Evolutionary conservation across 2,888 invertebrate genomes (phyloP).

Genomic region (Pterostichus niger): DNA sequence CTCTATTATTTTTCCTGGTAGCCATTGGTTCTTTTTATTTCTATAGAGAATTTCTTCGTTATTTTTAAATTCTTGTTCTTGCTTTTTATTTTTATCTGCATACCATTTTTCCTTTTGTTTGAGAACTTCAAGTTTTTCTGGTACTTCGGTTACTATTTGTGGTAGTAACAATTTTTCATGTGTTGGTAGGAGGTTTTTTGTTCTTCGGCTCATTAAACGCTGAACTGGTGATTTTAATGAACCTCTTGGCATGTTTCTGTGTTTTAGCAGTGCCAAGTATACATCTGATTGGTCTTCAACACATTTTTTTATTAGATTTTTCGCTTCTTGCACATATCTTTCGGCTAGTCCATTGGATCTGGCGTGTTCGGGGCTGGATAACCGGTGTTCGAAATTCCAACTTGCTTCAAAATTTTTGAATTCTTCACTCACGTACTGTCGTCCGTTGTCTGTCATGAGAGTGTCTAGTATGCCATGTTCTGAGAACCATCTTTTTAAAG

Average conservation of each 20-base stretch:
- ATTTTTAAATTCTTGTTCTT: conserved; percentile 28
- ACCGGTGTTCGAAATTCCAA: conserved; percentile 49
- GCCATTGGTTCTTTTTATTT: conserved; percentile 41
- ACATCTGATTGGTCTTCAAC: conserved; percentile 2
- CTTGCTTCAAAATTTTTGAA: conserved; percentile 56
- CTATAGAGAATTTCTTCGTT: conserved; percentile 33
- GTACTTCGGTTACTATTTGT: conserved; percentile 24
- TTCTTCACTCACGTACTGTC: conserved; percentile 67
- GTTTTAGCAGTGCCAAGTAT: conserved; percentile 40
- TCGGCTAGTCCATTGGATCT: conserved; percentile 68
- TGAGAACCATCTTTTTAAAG: conserved; percentile 62
- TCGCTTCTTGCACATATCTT: conserved; percentile 52
- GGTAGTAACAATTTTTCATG: not conserved
- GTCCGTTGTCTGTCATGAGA: conserved; percentile 62
- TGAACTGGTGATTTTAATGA: conserved; percentile 50
- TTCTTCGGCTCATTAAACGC: conserved; percentile 50
- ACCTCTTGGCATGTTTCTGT: conserved; percentile 60
- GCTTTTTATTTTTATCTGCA: conserved; percentile 20
- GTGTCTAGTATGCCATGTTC: conserved; percentile 61
- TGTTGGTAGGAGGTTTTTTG: not conserved
- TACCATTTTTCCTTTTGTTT: conserved; percentile 36
- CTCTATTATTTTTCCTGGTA: conserved; percentile 36
- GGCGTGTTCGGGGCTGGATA: conserved; percentile 64
- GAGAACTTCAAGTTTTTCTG: conserved; percentile 2
- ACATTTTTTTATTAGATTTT: conserved; percentile 65